phyloP scores from a whole-genome alignment of 2,113 vertebrate genomes.

The Hyperopisus bebe region DNA sequence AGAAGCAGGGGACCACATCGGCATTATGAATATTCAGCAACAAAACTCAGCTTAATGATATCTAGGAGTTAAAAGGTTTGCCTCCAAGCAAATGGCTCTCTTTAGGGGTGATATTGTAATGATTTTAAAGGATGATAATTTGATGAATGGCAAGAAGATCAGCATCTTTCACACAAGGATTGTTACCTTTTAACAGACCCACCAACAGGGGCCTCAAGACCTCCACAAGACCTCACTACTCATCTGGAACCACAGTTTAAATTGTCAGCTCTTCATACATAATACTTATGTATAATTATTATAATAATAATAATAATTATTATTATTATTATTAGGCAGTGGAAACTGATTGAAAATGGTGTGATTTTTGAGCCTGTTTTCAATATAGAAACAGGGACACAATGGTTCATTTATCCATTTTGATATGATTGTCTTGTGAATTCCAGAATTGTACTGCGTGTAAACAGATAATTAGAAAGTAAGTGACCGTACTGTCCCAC shows the following conservation, averaged over 20 bases:
- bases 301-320: too few species aligned
- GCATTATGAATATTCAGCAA: neutral
- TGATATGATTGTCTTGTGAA: neutral
- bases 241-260: neutral
- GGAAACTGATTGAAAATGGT: neutral
- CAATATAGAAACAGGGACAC: neutral
- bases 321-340: neutral
- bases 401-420: neutral
- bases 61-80: conserved; percentile 76
- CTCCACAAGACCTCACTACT: neutral
- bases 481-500: neutral
- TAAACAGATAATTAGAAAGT: neutral
- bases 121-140: conserved; percentile 83
- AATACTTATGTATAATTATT: neutral
- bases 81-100: conserved; percentile 26
- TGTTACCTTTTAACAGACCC: conserved; percentile 73
- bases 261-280: neutral
- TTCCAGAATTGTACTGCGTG: neutral
- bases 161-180: conserved; percentile 47
- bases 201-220: conserved; percentile 36
- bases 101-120: conserved; percentile 94
- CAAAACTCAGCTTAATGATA: conserved; percentile 85
- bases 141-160: conserved; percentile 84
- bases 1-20: conserved; percentile 67
- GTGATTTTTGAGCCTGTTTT: neutral